phyloP scores from a whole-genome alignment of 2,797 vertebrate genomes.

The Masticophis lateralis region DNA sequence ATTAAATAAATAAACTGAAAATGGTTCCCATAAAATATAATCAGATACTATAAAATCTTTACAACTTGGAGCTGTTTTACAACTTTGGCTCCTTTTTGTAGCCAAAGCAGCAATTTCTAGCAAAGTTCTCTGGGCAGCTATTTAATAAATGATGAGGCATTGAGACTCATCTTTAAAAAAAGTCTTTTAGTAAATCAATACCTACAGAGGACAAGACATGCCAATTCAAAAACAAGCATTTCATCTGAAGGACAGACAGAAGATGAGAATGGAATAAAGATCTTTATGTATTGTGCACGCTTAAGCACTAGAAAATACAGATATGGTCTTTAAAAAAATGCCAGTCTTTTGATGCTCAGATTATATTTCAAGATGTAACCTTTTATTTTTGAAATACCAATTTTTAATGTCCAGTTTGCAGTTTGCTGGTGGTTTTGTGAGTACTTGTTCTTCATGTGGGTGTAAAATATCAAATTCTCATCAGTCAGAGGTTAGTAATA shows the following conservation, averaged over 20 bases:
- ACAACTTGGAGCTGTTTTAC: background rate
- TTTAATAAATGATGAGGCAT: constrained; percentile 54
- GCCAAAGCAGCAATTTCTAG: constrained; percentile 33
- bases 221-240: background rate
- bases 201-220: background rate
- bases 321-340: background rate
- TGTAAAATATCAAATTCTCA: background rate
- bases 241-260: background rate
- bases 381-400: background rate
- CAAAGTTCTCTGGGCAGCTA: background rate
- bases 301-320: background rate
- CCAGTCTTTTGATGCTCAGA: background rate
- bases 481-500: background rate
- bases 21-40: constrained; percentile 40
- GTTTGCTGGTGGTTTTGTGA: background rate
- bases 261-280: background rate
- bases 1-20: background rate
- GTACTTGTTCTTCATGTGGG: background rate
- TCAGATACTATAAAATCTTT: constrained; percentile 30
- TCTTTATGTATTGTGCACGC: background rate
- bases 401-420: background rate
- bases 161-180: background rate
- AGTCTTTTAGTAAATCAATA: constrained; percentile 49
- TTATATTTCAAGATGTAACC: background rate
- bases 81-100: background rate